Conservation (phyloP, 2,113 vertebrate genomes). For the Anolis carolinensis region DNA sequence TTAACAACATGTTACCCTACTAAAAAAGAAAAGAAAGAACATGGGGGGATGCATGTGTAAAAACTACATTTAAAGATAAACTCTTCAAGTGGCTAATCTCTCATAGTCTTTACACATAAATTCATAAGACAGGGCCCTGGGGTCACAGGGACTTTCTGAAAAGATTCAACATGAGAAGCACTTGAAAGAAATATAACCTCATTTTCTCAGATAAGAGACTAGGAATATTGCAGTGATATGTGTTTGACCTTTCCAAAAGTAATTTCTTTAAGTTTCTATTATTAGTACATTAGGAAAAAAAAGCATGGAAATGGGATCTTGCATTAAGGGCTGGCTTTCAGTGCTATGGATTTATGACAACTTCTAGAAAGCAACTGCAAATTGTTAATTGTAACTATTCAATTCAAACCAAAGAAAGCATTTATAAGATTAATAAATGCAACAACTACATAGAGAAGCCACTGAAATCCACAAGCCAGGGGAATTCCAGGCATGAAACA, state of each 20-base stretch:
- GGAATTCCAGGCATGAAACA: no score
- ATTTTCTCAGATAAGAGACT: not conserved
- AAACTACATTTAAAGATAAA: conserved; percentile 6
- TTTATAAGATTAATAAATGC: conserved; percentile 29
- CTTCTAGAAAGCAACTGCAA: not conserved
- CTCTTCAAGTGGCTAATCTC: not conserved
- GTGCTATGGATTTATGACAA: not conserved
- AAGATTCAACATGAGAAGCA: not conserved
- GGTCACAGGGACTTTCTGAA: not conserved
- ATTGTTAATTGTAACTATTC: conserved; percentile 21
- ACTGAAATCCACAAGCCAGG: no score
- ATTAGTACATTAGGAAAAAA: not conserved
- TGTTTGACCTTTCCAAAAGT: not conserved
- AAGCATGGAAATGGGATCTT: not conserved
- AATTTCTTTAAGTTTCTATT: not conserved
- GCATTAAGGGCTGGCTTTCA: not conserved
- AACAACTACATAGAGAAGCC: no score
- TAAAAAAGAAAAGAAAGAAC: conserved; percentile 8
- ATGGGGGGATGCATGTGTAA: not conserved
- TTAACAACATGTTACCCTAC: not conserved
- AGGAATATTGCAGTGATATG: not conserved
- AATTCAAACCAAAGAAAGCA: conserved; percentile 8
- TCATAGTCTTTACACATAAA: not conserved
- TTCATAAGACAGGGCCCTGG: not conserved
- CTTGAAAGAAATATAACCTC: not conserved